Evolutionary conservation across 2,888 invertebrate species (phyloP), one percentile per base, ranked within the genome.

Genomic region (Euplagia quadripunctaria): DNA sequence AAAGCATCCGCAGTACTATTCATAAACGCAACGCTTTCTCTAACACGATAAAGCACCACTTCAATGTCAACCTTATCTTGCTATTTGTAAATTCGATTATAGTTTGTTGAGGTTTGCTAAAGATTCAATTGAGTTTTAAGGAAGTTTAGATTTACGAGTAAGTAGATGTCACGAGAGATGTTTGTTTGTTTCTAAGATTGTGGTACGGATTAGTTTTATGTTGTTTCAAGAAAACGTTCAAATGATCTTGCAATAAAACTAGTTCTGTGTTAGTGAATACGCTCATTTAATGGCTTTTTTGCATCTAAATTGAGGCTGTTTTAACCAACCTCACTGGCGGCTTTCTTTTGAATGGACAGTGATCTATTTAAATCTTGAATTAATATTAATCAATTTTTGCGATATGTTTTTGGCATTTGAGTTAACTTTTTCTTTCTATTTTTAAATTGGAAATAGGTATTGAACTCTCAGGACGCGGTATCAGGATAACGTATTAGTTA

Each of bases 1-100:
- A 83, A 83, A 83, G 73, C 83, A 83, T 82, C 82, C 79, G 82
- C 82, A 80, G 83, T 78, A 81, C 82, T 77, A 83, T 83, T 83
- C 83, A 83, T 84, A 82, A 82, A 76, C 75, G 82, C 79, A 82
- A 80, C 83, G 83, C 84, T 83, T 83, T 83, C 83, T 83, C 84
- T 76, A 74, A 74, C 67, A 63, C 72, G 20, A 61, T 6, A 41
- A 16, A 55, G 0, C 9, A 6, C 7, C 61, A 77, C 16, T 72
- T 14, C 4, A 77, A 75, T 70, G 7, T 68, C 31, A 72, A 76
- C 75, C 55, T 52, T 77, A 79, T 17, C 0, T 0, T 0, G 6
- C 0, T 1, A 0, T 0, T 0, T 0, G 6, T 76, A 75, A 41
- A 31, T 64, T 58, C n/a, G 9, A 20, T 46, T 72, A 52, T 74